These are phyloP conservation scores for Pimephales promelas DNA, from an alignment of 2,113 vertebrate species.

Conservation along the genomic window DNA sequence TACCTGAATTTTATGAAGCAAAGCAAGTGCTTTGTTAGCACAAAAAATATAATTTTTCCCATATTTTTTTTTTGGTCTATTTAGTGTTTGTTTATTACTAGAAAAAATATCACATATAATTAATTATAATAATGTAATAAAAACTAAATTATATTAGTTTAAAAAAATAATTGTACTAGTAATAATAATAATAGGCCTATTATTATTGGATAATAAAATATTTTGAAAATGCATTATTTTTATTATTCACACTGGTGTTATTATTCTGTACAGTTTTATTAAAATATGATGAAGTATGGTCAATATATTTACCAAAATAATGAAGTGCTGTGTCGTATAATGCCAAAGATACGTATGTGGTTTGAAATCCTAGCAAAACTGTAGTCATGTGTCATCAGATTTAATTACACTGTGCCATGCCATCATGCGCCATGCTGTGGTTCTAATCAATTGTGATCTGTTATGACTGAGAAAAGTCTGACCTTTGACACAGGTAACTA, in stretches of 20 bases:
- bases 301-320: neutral
- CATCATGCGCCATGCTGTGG: neutral
- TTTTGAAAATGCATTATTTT: neutral
- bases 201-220: neutral
- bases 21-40: too few species aligned
- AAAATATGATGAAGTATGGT: neutral
- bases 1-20: too few species aligned
- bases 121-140: neutral
- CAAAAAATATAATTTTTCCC: too few species aligned
- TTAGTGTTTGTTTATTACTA: neutral
- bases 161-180: too few species aligned
- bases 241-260: neutral
- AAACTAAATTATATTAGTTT: neutral
- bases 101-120: neutral
- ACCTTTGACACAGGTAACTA: constrained; percentile 42
- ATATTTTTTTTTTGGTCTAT: neutral
- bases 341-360: neutral
- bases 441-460: constrained; percentile 45
- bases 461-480: constrained; percentile 47
- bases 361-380: neutral
- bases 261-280: neutral
- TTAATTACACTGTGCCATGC: constrained; percentile 16
- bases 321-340: neutral
- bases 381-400: neutral
- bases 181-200: neutral